These are phyloP conservation scores for Cremastinae sp. DNA, from an alignment of 2,888 invertebrate genomes.

Conservation along the genomic window DNA sequence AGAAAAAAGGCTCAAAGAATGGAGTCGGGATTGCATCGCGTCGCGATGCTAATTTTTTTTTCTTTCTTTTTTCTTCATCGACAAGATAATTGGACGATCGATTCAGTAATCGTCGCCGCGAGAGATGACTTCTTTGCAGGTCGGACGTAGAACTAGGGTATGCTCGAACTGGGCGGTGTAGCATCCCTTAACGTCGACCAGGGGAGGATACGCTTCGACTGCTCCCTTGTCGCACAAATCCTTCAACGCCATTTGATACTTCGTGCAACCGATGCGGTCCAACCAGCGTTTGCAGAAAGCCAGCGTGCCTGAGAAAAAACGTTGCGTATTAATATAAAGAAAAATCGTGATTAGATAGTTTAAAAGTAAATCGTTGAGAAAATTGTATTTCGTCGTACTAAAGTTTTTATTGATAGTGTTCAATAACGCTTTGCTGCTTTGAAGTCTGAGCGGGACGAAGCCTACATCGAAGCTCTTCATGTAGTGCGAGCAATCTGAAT, in stretches of 20 bases:
- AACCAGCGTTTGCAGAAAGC: conserved; percentile 99
- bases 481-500: conserved; percentile 99
- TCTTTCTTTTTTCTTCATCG: conserved; percentile 11
- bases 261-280: conserved; percentile 97
- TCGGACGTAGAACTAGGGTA: conserved; percentile 97
- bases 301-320: conserved; percentile 86
- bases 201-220: conserved; percentile 98
- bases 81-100: background rate
- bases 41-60: conserved; percentile 20
- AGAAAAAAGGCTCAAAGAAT: conserved; percentile 8
- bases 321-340: no score
- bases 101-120: conserved; percentile 96
- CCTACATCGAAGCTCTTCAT: conserved; percentile 99
- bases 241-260: conserved; percentile 99
- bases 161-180: conserved; percentile 99
- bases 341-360: conserved; percentile 6
- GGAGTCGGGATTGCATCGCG: conserved; percentile 25
- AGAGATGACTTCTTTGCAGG: conserved; percentile 98
- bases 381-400: conserved; percentile 80
- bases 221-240: conserved; percentile 98
- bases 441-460: conserved; percentile 94
- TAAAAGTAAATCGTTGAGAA: background rate
- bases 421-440: conserved; percentile 95
- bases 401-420: conserved; percentile 98
- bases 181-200: conserved; percentile 97